phyloP scores from a whole-genome alignment of 2,113 vertebrate species.

The Catharus bicknelli region DNA sequence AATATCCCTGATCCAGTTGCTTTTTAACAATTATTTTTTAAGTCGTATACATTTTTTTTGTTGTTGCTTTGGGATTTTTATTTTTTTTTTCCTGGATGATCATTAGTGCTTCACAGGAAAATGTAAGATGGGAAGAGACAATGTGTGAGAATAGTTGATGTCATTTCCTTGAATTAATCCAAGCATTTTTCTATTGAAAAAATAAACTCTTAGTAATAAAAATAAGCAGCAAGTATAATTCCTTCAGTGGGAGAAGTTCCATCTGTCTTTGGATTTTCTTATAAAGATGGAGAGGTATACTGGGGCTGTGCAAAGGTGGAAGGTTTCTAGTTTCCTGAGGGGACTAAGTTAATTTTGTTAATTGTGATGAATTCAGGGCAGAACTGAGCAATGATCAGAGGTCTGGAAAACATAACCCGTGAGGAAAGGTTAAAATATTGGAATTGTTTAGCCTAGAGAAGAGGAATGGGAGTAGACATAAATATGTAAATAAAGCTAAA shows the following conservation, averaged over 20 bases:
- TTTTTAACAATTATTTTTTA: not conserved
- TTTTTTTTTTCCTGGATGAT: not conserved
- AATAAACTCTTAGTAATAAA: not conserved
- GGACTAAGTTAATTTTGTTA: not conserved
- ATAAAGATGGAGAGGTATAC: not conserved
- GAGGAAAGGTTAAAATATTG: not conserved
- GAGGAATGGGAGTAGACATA: not conserved
- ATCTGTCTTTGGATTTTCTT: not conserved
- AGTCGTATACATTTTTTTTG: not conserved
- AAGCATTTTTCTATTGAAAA: constrained; percentile 4
- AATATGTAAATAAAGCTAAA: not conserved
- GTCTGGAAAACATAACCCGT: accelerated
- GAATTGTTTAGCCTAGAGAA: not conserved
- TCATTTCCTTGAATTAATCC: constrained; percentile 4
- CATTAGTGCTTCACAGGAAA: not conserved
- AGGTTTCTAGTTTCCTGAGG: not conserved
- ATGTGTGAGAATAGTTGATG: not conserved
- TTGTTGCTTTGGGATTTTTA: not conserved
- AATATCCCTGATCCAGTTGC: not conserved
- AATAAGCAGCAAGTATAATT: not conserved
- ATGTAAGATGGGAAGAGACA: not conserved
- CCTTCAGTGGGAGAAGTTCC: not conserved
- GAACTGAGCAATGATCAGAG: not conserved
- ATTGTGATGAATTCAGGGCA: not conserved
- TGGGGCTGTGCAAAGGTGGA: not conserved